Evolutionary conservation across 2,888 invertebrate genomes (phyloP), one percentile per base, ranked within the genome.

Genomic region (Tenthredo livida): DNA sequence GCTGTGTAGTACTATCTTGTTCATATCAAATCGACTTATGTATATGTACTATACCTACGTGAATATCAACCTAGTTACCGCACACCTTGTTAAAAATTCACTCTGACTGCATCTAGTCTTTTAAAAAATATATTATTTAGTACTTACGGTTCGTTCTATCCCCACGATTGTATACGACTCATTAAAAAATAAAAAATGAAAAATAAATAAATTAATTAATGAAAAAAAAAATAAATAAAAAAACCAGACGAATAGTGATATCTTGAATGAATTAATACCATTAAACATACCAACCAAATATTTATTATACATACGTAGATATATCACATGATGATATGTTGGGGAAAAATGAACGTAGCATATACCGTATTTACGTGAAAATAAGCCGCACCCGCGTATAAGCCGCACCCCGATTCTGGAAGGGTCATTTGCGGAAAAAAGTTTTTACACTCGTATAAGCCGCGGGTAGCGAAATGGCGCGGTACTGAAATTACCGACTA

Each of bases 211-310:
- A 33, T 33, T 3, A 33, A 33, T 33, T 21, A 0, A 29, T 6
- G 12, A 65, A 65, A 65, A 29, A 21, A 29, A 10, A 65, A 65
- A n/a, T 25, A 12, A 25, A 65, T 9, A 65, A 65, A 72, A 72
- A 21, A 80, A 61, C 33, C 50, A 80, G 80, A 61, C 61, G 15
- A 61, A 80, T 80, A 80, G 77, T 77, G 77, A 80, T 80, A 80
- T 61, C 37, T 33, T 25, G 10, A 65, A 65, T 80, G 29, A 77
- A 33, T 50, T 80, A 80, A 61, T 65, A 37, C 54, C 10, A 80
- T 80, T 61, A 65, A 80, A 80, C 65, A 80, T 80, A 61, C 58
- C 61, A 80, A 65, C 80, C 80, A 40, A 80, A 61, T 80, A 80
- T 37, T 80, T 65, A 61, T 61, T 61, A 80, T 80, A 80, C 21